Percentiles rank a stretch among this genome's conserved stretches.
These are phyloP conservation scores for Drosophila mettleri DNA, from an alignment of 2,888 invertebrate species.

Conservation along the genomic window DNA sequence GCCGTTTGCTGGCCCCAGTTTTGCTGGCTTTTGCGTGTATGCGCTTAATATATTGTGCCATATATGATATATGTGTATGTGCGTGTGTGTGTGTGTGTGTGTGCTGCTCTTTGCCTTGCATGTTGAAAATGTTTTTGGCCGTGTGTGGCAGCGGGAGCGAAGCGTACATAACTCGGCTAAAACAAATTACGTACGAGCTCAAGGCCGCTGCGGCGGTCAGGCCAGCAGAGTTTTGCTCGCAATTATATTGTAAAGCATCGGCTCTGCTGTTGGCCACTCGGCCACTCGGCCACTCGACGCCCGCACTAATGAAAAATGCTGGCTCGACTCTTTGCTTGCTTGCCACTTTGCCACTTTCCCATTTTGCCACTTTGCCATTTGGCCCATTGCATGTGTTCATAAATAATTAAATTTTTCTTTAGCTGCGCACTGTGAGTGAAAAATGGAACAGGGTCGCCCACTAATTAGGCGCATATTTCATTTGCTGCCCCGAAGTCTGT, in stretches of 20 bases:
- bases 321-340: conserved; percentile 36
- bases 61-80: conserved; percentile 44
- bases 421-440: conserved; percentile 20
- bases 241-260: conserved; percentile 71
- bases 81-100: conserved; percentile 16
- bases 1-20: conserved; percentile 1
- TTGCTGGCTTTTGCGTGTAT: conserved; percentile 57
- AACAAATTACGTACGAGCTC: conserved; percentile 72
- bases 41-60: conserved; percentile 67
- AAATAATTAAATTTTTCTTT: conserved; percentile 71
- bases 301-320: conserved; percentile 72
- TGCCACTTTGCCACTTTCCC: conserved; percentile 18
- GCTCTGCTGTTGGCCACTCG: too few species aligned
- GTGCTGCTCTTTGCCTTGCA: conserved; percentile 63
- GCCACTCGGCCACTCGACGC: conserved; percentile 48
- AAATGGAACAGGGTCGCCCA: conserved; percentile 65
- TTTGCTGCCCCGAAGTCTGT: conserved; percentile 37
- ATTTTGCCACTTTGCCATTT: conserved; percentile 16
- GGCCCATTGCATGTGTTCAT: conserved; percentile 69
- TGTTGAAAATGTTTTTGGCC: conserved; percentile 60
- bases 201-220: conserved; percentile 72
- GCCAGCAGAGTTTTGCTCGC: conserved; percentile 59
- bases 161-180: conserved; percentile 50
- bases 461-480: conserved; percentile 68
- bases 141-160: neutral